phyloP scores from a whole-genome alignment of 2,888 invertebrate genomes.

The Micropterix aruncella region DNA sequence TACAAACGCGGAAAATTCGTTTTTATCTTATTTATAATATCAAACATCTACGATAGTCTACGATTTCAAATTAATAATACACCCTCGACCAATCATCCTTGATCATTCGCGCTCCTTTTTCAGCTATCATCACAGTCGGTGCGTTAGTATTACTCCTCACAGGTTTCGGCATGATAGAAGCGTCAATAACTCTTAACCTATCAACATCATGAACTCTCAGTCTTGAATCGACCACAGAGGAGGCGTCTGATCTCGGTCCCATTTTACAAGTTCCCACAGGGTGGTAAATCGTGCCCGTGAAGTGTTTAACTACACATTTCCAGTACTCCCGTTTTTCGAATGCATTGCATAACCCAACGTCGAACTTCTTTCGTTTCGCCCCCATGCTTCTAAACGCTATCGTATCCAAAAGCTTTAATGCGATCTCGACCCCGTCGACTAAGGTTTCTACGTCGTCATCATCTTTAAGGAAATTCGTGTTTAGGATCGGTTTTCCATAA shows the following conservation, averaged over 20 bases:
- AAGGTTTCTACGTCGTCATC: slow-evolving; percentile 30
- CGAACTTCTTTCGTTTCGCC: slow-evolving; percentile 30
- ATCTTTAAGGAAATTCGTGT: slow-evolving; percentile 33
- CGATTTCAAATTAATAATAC: no score
- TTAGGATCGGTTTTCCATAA: slow-evolving; percentile 31
- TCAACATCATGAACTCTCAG: slow-evolving; percentile 30
- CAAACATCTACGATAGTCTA: no score
- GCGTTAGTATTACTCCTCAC: slow-evolving; percentile 28
- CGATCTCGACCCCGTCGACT: slow-evolving; percentile 33
- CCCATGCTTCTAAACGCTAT: slow-evolving; percentile 32
- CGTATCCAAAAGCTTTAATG: slow-evolving; percentile 30
- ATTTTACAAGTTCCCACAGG: slow-evolving; percentile 34
- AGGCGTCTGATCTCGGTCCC: slow-evolving; percentile 25
- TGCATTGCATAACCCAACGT: slow-evolving; percentile 32
- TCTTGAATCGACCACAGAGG: slow-evolving; percentile 29
- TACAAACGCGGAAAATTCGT: no score
- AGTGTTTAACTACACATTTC: slow-evolving; percentile 35
- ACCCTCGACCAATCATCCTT: slow-evolving; percentile 34
- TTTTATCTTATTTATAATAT: no score
- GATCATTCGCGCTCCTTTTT: slow-evolving; percentile 30
- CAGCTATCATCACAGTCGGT: slow-evolving; percentile 35
- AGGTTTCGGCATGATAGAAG: slow-evolving; percentile 34
- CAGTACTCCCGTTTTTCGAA: slow-evolving; percentile 31
- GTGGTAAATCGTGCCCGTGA: slow-evolving; percentile 31
- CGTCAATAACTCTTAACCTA: slow-evolving; percentile 30